Evolutionary conservation across 2,888 invertebrate species (phyloP), one percentile per base, ranked within the genome.

Genomic region (Diogma glabrata): DNA sequence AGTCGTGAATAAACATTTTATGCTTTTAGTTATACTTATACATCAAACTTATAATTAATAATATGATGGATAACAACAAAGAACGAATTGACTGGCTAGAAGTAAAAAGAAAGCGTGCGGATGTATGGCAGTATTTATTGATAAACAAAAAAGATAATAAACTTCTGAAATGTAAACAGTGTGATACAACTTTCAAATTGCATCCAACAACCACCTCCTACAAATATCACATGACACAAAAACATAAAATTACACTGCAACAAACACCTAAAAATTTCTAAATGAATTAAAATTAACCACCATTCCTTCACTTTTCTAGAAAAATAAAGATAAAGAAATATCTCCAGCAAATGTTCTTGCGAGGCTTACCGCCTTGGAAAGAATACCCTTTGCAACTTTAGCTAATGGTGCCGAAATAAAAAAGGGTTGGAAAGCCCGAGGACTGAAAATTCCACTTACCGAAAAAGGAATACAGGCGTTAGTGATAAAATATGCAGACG

Each of bases 161-260:
- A 5, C 5, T 38, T n/a, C 14, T 38, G 10, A 33, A n/a, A n/a
- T n/a, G n/a, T n/a, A n/a, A n/a, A n/a, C n/a, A n/a, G n/a, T n/a
- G n/a, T n/a, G n/a, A n/a, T n/a, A n/a, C n/a, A n/a, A 38, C 19
- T 8, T 38, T 38, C 19, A 38, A 38, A 38, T 16, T 38, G 16
- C 38, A 38, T 47, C 9, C 14, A 17, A 17, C 28, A 16, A 47
- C 47, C 14, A 47, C 47, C 14, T 28, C 47, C 24, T 47, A 47
- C 4, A 47, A 19, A 19, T 47, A 28, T 47, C 47, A 47, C 17
- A 28, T 47, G 47, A 16, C 26, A 47, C 28, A 47, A 14, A 47
- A 47, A 28, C 47, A 47, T 28, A 28, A 47, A n/a, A n/a, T n/a
- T n/a, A n/a, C n/a, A n/a, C n/a, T n/a, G n/a, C n/a, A n/a, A n/a